These are phyloP conservation scores for Volucella inflata DNA, from an alignment of 2,888 invertebrate genomes.

Conservation along the genomic window DNA sequence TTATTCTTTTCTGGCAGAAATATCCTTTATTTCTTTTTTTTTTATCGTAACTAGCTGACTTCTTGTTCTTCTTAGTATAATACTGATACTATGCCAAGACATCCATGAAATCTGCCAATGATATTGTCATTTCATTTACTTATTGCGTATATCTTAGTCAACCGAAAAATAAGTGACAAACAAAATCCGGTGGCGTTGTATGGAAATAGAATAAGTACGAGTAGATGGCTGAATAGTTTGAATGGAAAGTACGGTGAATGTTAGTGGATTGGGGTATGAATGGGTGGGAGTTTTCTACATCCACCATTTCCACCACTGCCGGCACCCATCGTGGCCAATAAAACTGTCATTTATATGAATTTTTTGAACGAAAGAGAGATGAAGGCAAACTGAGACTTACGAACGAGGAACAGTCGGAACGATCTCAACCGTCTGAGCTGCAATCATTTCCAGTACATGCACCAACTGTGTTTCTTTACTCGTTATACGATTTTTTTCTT, in stretches of 20 bases:
- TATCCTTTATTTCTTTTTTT: slow-evolving; percentile 16
- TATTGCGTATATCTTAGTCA: slow-evolving; percentile 69
- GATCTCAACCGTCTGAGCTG: slow-evolving; percentile 43
- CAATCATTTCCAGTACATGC: slow-evolving; percentile 63
- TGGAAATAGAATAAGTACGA: no score
- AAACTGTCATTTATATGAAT: slow-evolving; percentile 72
- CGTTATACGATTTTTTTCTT: slow-evolving; percentile 33
- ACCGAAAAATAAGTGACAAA: slow-evolving; percentile 73
- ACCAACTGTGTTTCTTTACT: slow-evolving; percentile 64
- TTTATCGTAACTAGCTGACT: slow-evolving; percentile 30
- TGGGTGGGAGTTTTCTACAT: neutral
- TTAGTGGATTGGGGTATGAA: slow-evolving; percentile 15
- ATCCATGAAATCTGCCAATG: slow-evolving; percentile 73
- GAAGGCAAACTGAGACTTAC: slow-evolving; percentile 8
- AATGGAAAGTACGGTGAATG: neutral
- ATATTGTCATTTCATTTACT: slow-evolving; percentile 75
- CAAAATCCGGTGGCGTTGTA: slow-evolving; percentile 33
- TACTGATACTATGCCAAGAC: slow-evolving; percentile 67
- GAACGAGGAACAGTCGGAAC: slow-evolving; percentile 23
- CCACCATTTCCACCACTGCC: neutral
- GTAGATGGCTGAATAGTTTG: no score
- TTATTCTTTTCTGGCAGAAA: neutral
- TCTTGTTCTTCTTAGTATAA: slow-evolving; percentile 56
- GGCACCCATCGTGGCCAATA: slow-evolving; percentile 45
- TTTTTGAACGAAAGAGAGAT: slow-evolving; percentile 33